These are phyloP conservation scores for Neoarius graeffei DNA, from an alignment of 2,113 vertebrate species.

Conservation along the genomic window DNA sequence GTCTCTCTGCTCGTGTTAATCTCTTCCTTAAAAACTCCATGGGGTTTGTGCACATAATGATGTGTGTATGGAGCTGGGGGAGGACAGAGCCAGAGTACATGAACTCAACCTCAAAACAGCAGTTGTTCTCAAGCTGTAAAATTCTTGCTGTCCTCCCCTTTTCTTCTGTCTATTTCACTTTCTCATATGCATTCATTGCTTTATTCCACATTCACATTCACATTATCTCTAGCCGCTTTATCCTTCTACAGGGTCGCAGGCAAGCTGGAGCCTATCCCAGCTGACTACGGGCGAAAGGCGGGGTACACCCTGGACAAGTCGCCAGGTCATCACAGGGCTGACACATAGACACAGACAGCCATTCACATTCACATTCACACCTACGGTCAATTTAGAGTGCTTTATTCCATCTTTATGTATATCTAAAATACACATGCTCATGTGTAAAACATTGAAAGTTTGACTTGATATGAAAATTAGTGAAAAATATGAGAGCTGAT, in stretches of 20 bases:
- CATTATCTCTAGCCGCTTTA: too few relatives aligned
- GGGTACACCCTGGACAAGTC: too few relatives aligned
- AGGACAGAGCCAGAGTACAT: constrained; percentile 30
- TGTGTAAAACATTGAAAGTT: not conserved
- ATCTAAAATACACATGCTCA: not conserved
- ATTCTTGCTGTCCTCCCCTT: constrained; percentile 13
- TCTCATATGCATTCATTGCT: not conserved
- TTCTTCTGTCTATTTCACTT: not conserved
- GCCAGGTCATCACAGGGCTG: too few relatives aligned
- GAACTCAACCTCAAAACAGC: constrained; percentile 51
- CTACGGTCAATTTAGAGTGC: too few relatives aligned
- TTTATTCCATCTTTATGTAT: not conserved
- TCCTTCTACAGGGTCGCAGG: too few relatives aligned
- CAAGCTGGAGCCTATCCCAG: too few relatives aligned
- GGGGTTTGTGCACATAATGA: constrained; percentile 43
- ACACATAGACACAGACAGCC: too few relatives aligned
- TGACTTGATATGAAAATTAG: not conserved
- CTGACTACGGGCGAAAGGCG: too few relatives aligned
- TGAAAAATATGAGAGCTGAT: too few relatives aligned
- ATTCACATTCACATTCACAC: too few relatives aligned
- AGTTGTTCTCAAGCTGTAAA: constrained; percentile 45
- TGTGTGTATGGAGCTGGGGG: constrained; percentile 19
- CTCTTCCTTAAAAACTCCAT: constrained; percentile 36
- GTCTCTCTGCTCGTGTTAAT: constrained; percentile 17
- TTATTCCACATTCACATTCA: too few relatives aligned